Conservation (phyloP, 1,140 invertebrate genomes). For the Goniozus legneri region DNA sequence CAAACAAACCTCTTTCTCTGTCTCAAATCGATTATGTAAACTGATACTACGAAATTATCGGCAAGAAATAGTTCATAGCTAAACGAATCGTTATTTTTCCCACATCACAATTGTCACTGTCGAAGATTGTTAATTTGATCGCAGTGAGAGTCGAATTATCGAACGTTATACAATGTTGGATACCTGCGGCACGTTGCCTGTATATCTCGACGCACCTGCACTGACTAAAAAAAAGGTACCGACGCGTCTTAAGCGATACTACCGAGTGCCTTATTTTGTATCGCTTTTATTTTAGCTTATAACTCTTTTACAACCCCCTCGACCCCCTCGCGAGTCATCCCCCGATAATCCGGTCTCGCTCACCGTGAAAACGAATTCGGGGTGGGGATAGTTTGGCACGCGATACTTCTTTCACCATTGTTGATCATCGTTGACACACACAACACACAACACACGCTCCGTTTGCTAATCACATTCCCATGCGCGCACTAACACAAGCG, state of each 20-base stretch:
- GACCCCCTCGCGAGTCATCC: slow-evolving; percentile 5
- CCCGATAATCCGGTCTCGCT: slow-evolving; percentile 7
- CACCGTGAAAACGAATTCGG: slow-evolving; percentile 1
- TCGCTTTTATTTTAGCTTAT: slow-evolving; percentile 51
- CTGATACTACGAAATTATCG: background rate
- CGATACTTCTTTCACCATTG: slow-evolving; percentile 24
- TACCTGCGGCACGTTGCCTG: slow-evolving; percentile 31
- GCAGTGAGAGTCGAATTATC: background rate
- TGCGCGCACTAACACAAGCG: too few relatives aligned
- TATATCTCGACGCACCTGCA: slow-evolving; percentile 25
- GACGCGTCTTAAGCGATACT: slow-evolving; percentile 21
- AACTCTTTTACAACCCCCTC: slow-evolving; percentile 31
- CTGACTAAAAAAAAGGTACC: slow-evolving; percentile 32
- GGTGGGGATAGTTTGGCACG: slow-evolving; percentile 32
- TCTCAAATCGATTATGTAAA: background rate
- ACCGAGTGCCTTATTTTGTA: slow-evolving; percentile 32
- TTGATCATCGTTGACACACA: slow-evolving; percentile 6
- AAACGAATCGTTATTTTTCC: background rate
- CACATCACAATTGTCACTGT: too few relatives aligned
- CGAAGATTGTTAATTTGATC: too few relatives aligned
- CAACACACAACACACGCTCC: background rate
- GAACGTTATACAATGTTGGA: slow-evolving; percentile 1
- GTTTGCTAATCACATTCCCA: too few relatives aligned
- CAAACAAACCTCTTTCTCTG: background rate
- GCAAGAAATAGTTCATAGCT: background rate